Evolutionary conservation across 2,888 invertebrate genomes (phyloP).

Genomic region (Charanyca ferruginea): DNA sequence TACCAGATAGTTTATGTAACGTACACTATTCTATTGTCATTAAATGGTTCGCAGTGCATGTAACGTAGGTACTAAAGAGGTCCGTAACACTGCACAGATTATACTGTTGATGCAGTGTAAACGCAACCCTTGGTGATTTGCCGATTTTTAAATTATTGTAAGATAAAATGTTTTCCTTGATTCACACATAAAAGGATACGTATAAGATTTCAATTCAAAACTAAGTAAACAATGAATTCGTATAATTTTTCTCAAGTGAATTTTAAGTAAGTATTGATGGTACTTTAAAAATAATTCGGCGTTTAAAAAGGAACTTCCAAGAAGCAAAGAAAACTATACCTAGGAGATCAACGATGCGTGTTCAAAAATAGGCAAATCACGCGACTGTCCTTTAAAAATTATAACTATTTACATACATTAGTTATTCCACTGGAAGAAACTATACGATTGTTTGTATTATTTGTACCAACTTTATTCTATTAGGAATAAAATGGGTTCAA

Average conservation of each 20-base stretch:
- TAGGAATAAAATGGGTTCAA: slow-evolving; percentile 29
- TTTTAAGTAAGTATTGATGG: slow-evolving; percentile 7
- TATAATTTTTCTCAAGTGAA: slow-evolving; percentile 4
- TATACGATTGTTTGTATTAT: slow-evolving; percentile 55
- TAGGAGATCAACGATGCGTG: slow-evolving; percentile 74
- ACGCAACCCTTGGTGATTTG: slow-evolving; percentile 74
- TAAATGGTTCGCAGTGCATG: slow-evolving; percentile 72
- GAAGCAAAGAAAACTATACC: slow-evolving; percentile 64
- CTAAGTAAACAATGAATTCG: slow-evolving; percentile 5
- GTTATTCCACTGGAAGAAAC: slow-evolving; percentile 53
- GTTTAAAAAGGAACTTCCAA: slow-evolving; percentile 48
- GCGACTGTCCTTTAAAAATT: slow-evolving; percentile 60
- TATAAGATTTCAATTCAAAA: slow-evolving; percentile 12
- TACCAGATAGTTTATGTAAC: slow-evolving; percentile 77
- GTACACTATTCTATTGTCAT: slow-evolving; percentile 80
- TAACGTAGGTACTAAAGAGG: slow-evolving; percentile 61
- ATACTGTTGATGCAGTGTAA: slow-evolving; percentile 38
- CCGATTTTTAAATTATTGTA: slow-evolving; percentile 73
- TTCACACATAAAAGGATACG: not conserved
- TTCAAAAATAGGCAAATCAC: slow-evolving; percentile 81
- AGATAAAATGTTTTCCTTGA: slow-evolving; percentile 11
- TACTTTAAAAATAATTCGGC: slow-evolving; percentile 11
- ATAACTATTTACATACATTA: slow-evolving; percentile 64
- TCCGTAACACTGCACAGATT: slow-evolving; percentile 36
- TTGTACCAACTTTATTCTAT: slow-evolving; percentile 59